phyloP scores from a whole-genome alignment of 2,113 vertebrate species.

The Brienomyrus brachyistius region DNA sequence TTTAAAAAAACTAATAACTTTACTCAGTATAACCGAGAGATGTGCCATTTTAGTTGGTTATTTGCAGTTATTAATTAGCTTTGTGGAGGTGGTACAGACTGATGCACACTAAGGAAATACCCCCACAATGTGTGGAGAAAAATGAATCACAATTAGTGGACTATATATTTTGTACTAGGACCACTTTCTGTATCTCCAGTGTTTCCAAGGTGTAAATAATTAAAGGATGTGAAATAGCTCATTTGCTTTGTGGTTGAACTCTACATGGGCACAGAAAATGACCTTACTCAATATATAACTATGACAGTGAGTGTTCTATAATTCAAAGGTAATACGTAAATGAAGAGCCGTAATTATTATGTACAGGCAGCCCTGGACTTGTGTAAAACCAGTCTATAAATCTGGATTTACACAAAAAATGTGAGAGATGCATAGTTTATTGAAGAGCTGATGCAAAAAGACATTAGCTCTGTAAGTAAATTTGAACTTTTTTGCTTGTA shows the following conservation, averaged over 20 bases:
- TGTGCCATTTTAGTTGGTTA: constrained; percentile 34
- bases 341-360: not conserved
- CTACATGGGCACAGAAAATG: constrained; percentile 12
- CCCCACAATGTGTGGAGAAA: constrained; percentile 40
- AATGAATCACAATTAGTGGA: constrained; percentile 32
- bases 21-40: constrained; percentile 20
- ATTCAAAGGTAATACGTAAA: not conserved
- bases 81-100: constrained; percentile 32
- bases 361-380: not conserved
- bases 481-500: not conserved
- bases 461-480: not conserved
- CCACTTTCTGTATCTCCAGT: constrained; percentile 29
- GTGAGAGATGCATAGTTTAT: not conserved
- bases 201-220: constrained; percentile 26
- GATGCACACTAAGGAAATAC: constrained; percentile 30
- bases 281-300: not conserved
- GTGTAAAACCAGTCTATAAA: not conserved
- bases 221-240: constrained; percentile 33
- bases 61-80: constrained; percentile 53
- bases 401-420: not conserved
- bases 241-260: constrained; percentile 20
- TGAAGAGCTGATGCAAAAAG: not conserved
- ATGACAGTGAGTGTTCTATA: not conserved
- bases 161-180: constrained; percentile 37
- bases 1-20: constrained; percentile 11